phyloP scores from a whole-genome alignment of 2,888 invertebrate species.

The Drosophila paucipuncta region DNA sequence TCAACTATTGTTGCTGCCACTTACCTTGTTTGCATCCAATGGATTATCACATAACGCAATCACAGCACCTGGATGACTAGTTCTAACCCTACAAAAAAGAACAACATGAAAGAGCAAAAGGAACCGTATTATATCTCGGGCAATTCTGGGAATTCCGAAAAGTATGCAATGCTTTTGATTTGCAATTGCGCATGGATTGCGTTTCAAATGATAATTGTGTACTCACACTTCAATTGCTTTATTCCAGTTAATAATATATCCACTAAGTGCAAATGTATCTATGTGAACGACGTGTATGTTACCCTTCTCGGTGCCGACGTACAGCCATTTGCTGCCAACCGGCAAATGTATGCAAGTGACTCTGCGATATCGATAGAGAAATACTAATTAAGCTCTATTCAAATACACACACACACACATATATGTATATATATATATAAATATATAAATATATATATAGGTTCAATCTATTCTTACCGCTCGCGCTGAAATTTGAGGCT shows the following conservation, averaged over 20 bases:
- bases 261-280: constrained; percentile 97
- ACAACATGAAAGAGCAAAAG: neutral
- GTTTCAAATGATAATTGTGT: neutral
- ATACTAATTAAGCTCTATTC: neutral
- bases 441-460: neutral
- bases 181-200: neutral
- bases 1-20: neutral
- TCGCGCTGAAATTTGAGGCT: constrained; percentile 98
- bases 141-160: neutral
- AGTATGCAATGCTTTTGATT: neutral
- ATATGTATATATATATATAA: neutral
- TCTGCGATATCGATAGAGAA: constrained; percentile 86
- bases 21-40: constrained; percentile 97
- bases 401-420: neutral
- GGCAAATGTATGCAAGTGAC: constrained; percentile 98
- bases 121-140: constrained; percentile 34
- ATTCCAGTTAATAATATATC: constrained; percentile 99
- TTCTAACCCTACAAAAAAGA: constrained; percentile 90
- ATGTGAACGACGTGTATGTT: constrained; percentile 99
- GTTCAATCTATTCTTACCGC: constrained; percentile 87
- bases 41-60: constrained; percentile 99
- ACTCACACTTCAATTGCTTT: constrained; percentile 99
- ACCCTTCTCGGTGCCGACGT: constrained; percentile 98
- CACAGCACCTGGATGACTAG: constrained; percentile 98
- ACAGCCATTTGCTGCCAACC: constrained; percentile 99